Evolutionary conservation across 92 coral and sea anemone genomes (phyloP).

Genomic region (Metridium senile): DNA sequence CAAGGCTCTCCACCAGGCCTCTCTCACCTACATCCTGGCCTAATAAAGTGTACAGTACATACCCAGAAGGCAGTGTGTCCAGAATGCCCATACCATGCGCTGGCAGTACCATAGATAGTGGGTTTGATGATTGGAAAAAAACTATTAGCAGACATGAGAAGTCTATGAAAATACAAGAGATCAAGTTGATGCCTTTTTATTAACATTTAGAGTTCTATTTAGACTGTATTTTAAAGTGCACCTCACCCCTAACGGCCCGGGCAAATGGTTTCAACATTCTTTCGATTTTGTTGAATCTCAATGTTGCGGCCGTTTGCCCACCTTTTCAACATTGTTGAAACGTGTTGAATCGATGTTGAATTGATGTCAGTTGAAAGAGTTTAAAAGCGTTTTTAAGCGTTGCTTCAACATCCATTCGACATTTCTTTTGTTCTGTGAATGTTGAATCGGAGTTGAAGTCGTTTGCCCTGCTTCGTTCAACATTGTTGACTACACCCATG

Average conservation of each 20-base stretch:
- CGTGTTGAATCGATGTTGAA: no score
- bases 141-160: conserved; percentile 57
- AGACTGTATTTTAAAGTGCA: neutral
- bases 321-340: no score
- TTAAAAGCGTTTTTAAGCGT: no score
- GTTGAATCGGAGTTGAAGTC: no score
- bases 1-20: conserved; percentile 52
- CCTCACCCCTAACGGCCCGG: no score
- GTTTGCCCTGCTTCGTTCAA: no score
- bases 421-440: no score
- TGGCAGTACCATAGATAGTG: conserved; percentile 64
- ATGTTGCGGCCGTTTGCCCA: no score
- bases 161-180: conserved; percentile 30
- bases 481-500: no score
- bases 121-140: conserved; percentile 79
- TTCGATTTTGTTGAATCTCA: no score
- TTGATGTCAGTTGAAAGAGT: neutral
- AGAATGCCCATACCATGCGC: conserved; percentile 56
- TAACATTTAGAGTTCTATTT: neutral
- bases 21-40: conserved; percentile 59
- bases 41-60: conserved; percentile 34
- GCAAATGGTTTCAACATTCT: no score
- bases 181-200: conserved; percentile 19
- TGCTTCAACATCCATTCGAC: no score
- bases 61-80: conserved; percentile 55